Evolutionary conservation across 2,113 vertebrate species (phyloP), one percentile per base, ranked within the genome.

Genomic region (Cariama cristata): DNA sequence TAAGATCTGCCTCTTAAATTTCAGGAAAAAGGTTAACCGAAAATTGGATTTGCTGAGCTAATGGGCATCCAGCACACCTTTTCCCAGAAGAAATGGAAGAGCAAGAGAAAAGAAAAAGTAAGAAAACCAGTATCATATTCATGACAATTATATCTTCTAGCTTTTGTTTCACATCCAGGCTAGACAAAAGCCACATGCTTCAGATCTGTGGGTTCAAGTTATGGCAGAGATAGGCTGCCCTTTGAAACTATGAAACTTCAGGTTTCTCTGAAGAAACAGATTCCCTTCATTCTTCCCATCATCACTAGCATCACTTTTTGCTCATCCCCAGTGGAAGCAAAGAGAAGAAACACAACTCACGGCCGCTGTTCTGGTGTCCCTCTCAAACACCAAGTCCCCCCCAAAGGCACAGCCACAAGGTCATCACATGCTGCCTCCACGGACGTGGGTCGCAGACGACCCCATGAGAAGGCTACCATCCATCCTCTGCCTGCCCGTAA

Each of bases 381-480:
- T 45, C 23, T 49, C 22, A 8, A 60, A 30, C 6, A 59, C 4
- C 0, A 1, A 76, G 24, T 10, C 7, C 28, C 21, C 22, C 72
- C 33, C 63, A 60, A 53, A 93, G 80, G 50, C 11, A 16, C 5
- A 17, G 16, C 2, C 23, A 27, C 58, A 40, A 10, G 12, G 12
- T 16, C 40, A 53, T 4, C 44, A 27, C 1, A 0, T 3, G 16
- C n/a, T 77, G n/a, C 53, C 67, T 86, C 58, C 50, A 19, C 0
- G 2, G n/a, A 32, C 3, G 5, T 11, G 38, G 19, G 22, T 42
- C 4, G 2, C 5, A 7, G 63, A 26, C 0, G 14, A 68, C 56
- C 18, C 8, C 2, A 0, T 3, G 11, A 62, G 38, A 38, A 62
- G 24, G 14, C 17, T 14, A 4, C n/a, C 11, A 30, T 38, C 27